These are phyloP conservation scores for Scalopus aquaticus DNA, from an alignment of 2,113 vertebrate species.

Conservation along the genomic window DNA sequence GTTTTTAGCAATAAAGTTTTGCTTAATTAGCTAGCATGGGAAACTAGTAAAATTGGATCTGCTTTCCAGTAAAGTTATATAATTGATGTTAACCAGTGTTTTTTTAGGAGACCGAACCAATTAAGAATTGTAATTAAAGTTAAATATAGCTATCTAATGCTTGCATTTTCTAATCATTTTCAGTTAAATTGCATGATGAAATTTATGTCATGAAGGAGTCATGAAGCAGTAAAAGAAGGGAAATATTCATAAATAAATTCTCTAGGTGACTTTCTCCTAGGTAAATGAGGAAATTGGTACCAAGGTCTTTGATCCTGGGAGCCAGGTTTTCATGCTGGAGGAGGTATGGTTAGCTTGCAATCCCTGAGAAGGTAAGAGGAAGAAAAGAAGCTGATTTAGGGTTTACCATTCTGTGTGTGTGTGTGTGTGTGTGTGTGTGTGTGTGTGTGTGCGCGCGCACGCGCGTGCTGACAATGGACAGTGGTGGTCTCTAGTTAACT, in stretches of 20 bases:
- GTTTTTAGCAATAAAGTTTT: background rate
- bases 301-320: background rate
- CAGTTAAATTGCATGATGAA: background rate
- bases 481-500: slow-evolving; percentile 47
- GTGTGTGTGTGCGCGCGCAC: background rate
- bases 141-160: background rate
- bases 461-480: background rate
- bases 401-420: background rate
- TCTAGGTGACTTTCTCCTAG: background rate
- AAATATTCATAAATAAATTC: background rate
- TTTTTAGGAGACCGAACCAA: background rate
- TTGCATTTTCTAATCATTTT: slow-evolving; percentile 25
- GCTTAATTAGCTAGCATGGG: background rate
- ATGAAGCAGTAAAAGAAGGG: background rate
- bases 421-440: background rate
- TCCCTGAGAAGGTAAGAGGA: background rate
- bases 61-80: background rate
- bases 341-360: background rate
- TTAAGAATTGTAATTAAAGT: background rate
- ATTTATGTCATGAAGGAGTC: background rate
- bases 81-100: background rate
- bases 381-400: background rate
- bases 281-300: background rate
- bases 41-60: background rate
- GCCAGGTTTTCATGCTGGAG: background rate